Evolutionary conservation across 2,888 invertebrate genomes (phyloP), one percentile per base, ranked within the genome.

Genomic region (Tillus elongatus): DNA sequence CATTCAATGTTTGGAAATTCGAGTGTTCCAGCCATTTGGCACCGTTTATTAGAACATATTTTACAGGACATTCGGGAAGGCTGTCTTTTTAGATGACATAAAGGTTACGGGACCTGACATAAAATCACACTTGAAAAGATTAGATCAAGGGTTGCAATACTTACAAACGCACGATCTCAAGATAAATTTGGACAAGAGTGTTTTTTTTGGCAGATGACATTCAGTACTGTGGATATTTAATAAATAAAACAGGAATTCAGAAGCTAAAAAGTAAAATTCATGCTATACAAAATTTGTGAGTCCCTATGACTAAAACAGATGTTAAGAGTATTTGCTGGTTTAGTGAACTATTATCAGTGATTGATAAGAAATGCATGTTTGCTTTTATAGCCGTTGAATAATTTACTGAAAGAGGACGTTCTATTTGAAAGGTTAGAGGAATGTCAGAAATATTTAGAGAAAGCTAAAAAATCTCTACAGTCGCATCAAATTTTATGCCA

Each of bases 1-100:
- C 39, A 49, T 32, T 51, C 59, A 32, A 46, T 53, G 47, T 59
- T 52, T 40, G 60, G 58, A 2, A 39, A 60, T 3, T 51, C 58
- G 6, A 19, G 29, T 19, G 24, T n/a, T 8, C 24, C 24, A 8
- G 24, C 24, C 6, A 19, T 19, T 19, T 19, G 24, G 24, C 24
- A 19, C 6, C 24, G 24, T 6, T 6, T 8, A 19, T 8, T 19
- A 8, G 24, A 19, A 19, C 6, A 19, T 19, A n/a, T 19, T 8
- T n/a, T 19, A 19, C 6, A 19, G n/a, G 24, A 19, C 24, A 19
- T 19, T 8, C 24, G 6, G 24, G 24, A n/a, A 19, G 24, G 35
- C 40, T 6, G 45, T 50, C 3, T 56, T 47, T 38, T 34, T 53
- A n/a, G 52, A 55, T 35, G 53, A 53, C 29, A 50, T 53, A 11